Evolutionary conservation across 2,888 invertebrate genomes (phyloP), one percentile per base, ranked within the genome.

Genomic region (Sinodicranocentrus sp.): DNA sequence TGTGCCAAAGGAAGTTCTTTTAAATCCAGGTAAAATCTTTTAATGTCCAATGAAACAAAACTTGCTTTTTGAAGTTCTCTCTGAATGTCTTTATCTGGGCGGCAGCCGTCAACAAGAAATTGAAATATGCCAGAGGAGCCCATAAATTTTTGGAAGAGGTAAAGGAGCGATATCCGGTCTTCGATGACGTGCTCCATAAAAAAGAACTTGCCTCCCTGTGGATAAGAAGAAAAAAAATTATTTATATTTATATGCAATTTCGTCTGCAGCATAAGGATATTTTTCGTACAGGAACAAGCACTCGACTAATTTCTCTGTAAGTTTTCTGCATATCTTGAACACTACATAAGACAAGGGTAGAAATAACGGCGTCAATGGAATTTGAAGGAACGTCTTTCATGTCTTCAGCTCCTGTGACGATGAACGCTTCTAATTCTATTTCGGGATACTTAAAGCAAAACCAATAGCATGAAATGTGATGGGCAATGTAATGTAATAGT

Each of bases 291-390:
- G 89, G 88, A 8, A 87, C 88, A n/a, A 90, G 87, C 0, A 90
- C 89, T 3, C 90, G 85, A n/a, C 85, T 84, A 33, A 89, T 88
- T 85, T 90, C 89, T 33, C 87, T 84, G 5, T 89, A 85, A 13
- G 86, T 83, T 71, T 84, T 72, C 23, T 80, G 71, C 1, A 87
- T 72, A 71, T 90, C 87, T 5, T 43, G 57, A 5, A 89, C 89
- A 28, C 88, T 88, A 72, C 90, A 90, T 5, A 89, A 71, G 0
- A 90, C 89, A 33, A 89, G 59, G 1, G 89, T 89, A 15, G 87
- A 85, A 3, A 90, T 89, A 5, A 90, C 89, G 10, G 88, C 89
- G 82, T 90, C 90, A 10, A 90, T 86, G 1, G 88, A 87, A 13
- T 82, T 65, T 52, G 88, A 88, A 13, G 86, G 84, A 28, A 90